Base-by-base conservation (phyloP, 2,888 invertebrate genomes). In the Tiliacea aurago region DNA sequence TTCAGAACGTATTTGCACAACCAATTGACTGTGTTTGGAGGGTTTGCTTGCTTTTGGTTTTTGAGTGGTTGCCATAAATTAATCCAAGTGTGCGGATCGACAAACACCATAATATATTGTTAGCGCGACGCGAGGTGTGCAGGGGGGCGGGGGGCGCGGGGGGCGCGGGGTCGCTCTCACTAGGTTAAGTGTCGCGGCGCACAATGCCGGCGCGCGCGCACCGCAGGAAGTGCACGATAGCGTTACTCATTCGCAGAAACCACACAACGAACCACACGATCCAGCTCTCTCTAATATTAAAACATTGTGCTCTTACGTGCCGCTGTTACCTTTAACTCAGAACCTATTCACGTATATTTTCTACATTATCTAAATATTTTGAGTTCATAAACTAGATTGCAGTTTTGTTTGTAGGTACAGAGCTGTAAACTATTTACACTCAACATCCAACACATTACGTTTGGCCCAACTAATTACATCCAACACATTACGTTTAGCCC, bases 31-130 rank as follows among this genome's bases (percentile, higher is more conserved):
- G 82, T 79, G 82, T 86, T 89, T 86, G 70, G 78, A 86, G 84
- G 85, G 86, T 73, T 83, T 84, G 93, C 92, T 92, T 93, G 91
- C 88, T 88, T 84, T 87, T 81, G 51, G 80, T 82, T 87, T 94
- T 93, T 93, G 92, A 86, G 89, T 84, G 83, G 84, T 89, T 82
- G 90, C 89, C 91, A 91, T 92, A 93, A 93, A 93, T 93, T 91
- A 92, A 90, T 88, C 86, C 85, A 76, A 87, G 78, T 70, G 83
- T 82, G 83, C 81, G 83, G 85, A 90, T 89, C 86, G 85, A 86
- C 89, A 90, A 90, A 90, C 81, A 85, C 73, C 81, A 81, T n/a
- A n/a, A n/a, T n/a, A n/a, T 69, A 69, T 83, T 77, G 86, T 83
- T 80, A 78, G 68, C 71, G 64, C 41, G 45, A 13, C 41, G 63